Percentiles rank a stretch among this genome's conserved stretches.
Conservation (phyloP, 2,113 vertebrate genomes). For the Colinus virginianus region DNA sequence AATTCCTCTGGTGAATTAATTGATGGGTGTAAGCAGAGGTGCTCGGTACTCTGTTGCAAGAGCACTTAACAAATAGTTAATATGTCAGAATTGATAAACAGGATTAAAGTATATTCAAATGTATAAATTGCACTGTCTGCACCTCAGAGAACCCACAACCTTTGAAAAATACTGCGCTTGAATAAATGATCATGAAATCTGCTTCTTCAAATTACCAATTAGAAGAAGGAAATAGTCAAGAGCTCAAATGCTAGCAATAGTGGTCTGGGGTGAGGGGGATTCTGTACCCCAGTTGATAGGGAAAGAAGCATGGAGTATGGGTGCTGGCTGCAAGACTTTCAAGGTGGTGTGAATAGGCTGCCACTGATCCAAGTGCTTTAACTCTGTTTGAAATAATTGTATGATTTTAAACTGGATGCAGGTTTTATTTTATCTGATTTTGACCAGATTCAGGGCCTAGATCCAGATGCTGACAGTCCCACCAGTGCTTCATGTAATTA, state of each 20-base stretch:
- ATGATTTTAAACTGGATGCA: not conserved
- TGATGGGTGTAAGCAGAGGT: not conserved
- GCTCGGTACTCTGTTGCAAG: not conserved
- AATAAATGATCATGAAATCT: not conserved
- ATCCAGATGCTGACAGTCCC: not conserved
- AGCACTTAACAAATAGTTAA: not conserved
- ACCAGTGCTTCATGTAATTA: not conserved
- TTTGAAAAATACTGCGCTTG: not conserved
- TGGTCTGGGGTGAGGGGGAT: not conserved
- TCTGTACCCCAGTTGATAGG: not conserved
- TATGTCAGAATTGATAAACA: not conserved
- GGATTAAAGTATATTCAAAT: not conserved
- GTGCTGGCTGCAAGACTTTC: not conserved
- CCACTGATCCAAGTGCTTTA: not conserved
- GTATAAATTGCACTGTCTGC: not conserved
- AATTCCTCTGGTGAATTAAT: not conserved
- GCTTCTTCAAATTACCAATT: not conserved
- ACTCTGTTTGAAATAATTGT: not conserved
- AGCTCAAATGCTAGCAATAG: accelerated
- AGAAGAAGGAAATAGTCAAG: not conserved
- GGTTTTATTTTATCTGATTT: not conserved
- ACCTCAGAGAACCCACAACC: not conserved
- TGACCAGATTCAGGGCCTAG: not conserved
- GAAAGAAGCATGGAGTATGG: not conserved
- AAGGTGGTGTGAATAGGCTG: not conserved